Evolutionary conservation across 2,113 vertebrate genomes (phyloP).

Genomic region (Nesogale talazaci): DNA sequence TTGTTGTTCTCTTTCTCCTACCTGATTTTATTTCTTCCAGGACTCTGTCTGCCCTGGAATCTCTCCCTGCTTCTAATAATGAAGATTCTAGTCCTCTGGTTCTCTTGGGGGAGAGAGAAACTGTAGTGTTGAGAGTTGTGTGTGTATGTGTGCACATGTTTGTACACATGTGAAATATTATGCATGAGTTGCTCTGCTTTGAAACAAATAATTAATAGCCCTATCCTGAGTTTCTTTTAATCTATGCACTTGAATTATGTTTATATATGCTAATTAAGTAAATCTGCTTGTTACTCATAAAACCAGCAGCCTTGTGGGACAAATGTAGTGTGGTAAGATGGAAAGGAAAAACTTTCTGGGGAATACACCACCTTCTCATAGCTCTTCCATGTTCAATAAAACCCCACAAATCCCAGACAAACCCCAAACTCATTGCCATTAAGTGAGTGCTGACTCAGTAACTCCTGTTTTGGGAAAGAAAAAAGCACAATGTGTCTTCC

Average conservation of each 20-base stretch:
- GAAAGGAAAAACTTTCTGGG: conserved; percentile 12
- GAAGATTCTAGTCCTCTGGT: conserved; percentile 62
- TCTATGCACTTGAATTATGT: conserved; percentile 58
- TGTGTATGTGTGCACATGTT: background rate
- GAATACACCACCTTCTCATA: conserved; percentile 5
- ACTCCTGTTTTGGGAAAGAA: too few relatives aligned
- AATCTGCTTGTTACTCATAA: conserved; percentile 60
- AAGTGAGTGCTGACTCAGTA: too few relatives aligned
- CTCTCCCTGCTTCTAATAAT: conserved; percentile 9
- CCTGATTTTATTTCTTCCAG: conserved; percentile 30
- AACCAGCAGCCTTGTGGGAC: background rate
- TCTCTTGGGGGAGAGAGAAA: conserved; percentile 62
- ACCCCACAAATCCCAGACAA: too few relatives aligned
- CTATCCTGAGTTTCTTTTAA: conserved; percentile 57
- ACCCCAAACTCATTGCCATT: too few relatives aligned
- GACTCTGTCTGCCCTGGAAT: conserved; percentile 32
- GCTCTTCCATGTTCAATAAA: background rate
- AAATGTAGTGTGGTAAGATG: conserved; percentile 9
- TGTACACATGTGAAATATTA: conserved; percentile 61
- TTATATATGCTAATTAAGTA: conserved; percentile 68
- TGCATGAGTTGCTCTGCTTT: conserved; percentile 58
- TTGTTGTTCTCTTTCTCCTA: conserved; percentile 26
- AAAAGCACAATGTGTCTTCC: too few relatives aligned
- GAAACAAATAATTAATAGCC: conserved; percentile 52
- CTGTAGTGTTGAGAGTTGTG: background rate